Base-by-base conservation (phyloP, 2,888 invertebrate genomes). In the Seladonia tumulorum region DNA sequence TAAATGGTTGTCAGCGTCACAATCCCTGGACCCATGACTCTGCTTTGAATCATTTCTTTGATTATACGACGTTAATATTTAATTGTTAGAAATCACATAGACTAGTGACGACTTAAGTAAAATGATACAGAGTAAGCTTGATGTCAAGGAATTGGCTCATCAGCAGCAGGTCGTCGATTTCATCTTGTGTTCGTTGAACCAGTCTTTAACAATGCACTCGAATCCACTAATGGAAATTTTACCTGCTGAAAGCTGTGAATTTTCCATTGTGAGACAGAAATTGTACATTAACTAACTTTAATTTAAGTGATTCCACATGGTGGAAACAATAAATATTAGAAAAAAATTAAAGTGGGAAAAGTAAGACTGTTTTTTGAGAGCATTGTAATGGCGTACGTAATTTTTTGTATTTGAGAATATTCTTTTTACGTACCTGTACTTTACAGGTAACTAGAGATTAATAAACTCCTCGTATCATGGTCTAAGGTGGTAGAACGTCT, bases 401-500 rank as follows among this genome's bases (percentile, higher is more conserved):
- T 35, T 5, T 35, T 35, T 35, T 35, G 35, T 35, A 5, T 35
- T 35, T 35, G 4, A 35, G 35, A 35, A 39, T 7, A 47, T 42
- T 63, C 7, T 4, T 39, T 47, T 45, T 25, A 81, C 79, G 1
- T 74, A 85, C 82, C 82, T 85, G 77, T 85, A 81, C 76, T 79
- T 25, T 53, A 76, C 73, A 85, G 87, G 78, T 57, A 76, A 45
- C 66, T 76, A 71, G 63, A 76, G 66, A 88, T 78, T 80, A 75
- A 70, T 73, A 70, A 71, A 35, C 57, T 74, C 57, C 45, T 42
- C n/a, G 60, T n/a, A 76, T 47, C 35, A 29, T 5, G n/a, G 74
- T 82, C 92, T 93, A 94, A 71, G 93, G 92, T 76, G 93, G 93
- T 80, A 94, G 80, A 77, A 95, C 93, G 25, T 94, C 94, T 60